A percentile compares a stretch with the other conserved stretches of the same genome.
phyloP scores from a whole-genome alignment of 1,140 invertebrate genomes.

The Kradibia gibbosae region DNA sequence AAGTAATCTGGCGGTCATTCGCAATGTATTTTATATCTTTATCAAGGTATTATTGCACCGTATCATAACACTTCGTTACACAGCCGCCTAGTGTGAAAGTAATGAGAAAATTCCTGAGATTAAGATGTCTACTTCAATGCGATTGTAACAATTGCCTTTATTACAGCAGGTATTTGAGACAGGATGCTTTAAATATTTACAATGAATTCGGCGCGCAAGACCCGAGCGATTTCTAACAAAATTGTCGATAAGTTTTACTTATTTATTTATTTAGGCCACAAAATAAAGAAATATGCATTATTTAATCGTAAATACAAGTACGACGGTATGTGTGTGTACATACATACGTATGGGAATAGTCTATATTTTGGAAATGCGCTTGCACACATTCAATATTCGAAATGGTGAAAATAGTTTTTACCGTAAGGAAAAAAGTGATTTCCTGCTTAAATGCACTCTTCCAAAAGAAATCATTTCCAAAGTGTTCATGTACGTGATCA shows the following conservation, averaged over 20 bases:
- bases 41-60: constrained; percentile 37
- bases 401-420: too few relatives aligned
- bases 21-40: constrained; percentile 32
- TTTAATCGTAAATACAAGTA: too few relatives aligned
- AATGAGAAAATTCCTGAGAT: constrained; percentile 46
- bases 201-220: not conserved
- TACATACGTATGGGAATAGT: too few relatives aligned
- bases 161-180: not conserved
- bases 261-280: not conserved
- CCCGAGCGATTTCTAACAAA: not conserved
- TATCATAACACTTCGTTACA: constrained; percentile 32
- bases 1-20: constrained; percentile 14
- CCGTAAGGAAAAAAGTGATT: too few relatives aligned
- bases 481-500: too few relatives aligned
- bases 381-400: too few relatives aligned
- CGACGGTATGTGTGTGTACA: too few relatives aligned
- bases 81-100: constrained; percentile 15
- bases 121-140: constrained; percentile 32
- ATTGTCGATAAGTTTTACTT: not conserved
- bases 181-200: not conserved
- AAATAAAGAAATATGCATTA: too few relatives aligned
- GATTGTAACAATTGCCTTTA: constrained; percentile 36
- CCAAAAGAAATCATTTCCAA: too few relatives aligned
- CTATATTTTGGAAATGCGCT: too few relatives aligned
- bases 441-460: too few relatives aligned